phyloP scores from a whole-genome alignment of 2,797 vertebrate species.

The Hydrocynus forskahlii region DNA sequence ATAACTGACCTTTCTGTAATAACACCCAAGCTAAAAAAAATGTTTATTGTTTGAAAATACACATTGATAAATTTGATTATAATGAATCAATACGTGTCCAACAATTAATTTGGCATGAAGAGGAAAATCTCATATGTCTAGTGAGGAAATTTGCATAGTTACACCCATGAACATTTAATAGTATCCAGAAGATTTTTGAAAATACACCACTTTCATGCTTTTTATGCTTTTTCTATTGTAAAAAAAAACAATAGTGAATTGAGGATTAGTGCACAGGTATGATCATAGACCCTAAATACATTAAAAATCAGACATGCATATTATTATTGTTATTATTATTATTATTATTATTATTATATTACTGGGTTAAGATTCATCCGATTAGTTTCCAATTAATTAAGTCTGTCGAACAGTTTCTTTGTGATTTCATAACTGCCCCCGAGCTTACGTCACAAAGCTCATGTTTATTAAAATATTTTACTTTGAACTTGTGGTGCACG shows the following conservation, averaged over 20 bases:
- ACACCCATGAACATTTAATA: background rate
- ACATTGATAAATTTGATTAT: background rate
- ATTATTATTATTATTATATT: too few relatives aligned
- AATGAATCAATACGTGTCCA: background rate
- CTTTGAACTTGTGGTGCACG: background rate
- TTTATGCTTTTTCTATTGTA: background rate
- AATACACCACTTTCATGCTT: background rate
- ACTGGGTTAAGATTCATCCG: background rate
- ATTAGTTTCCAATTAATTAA: background rate
- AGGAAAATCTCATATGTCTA: background rate
- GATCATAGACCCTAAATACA: too few relatives aligned
- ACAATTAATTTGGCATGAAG: background rate
- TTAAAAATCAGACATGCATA: too few relatives aligned
- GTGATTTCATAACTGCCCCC: background rate
- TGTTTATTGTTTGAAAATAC: background rate
- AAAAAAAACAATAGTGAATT: too few relatives aligned
- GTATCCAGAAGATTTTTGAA: background rate
- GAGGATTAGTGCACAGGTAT: too few relatives aligned
- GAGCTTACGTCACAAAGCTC: background rate
- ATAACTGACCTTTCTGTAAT: background rate
- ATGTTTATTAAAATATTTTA: background rate
- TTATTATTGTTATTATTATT: too few relatives aligned
- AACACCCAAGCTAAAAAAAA: background rate
- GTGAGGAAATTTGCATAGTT: background rate
- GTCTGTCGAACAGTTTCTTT: background rate